Percentiles rank a stretch among this genome's conserved stretches.
Conservation (phyloP, 2,113 vertebrate species). For the Tichodroma muraria region DNA sequence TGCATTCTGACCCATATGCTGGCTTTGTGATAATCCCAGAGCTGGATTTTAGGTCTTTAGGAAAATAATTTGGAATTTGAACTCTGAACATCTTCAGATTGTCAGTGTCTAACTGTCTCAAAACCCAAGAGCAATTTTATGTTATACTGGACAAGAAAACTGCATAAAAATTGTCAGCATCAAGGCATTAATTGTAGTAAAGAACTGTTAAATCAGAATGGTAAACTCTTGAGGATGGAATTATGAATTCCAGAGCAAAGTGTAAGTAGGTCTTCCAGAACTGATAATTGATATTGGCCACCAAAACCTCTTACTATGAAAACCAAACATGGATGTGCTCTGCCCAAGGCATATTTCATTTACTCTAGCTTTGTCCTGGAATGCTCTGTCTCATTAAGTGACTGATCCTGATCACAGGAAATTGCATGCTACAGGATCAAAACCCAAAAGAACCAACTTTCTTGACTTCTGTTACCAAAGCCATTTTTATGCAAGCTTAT, state of each 20-base stretch:
- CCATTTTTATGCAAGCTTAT: not conserved
- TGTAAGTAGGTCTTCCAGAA: not conserved
- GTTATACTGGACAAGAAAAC: not conserved
- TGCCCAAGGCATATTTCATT: constrained; percentile 3
- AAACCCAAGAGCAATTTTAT: not conserved
- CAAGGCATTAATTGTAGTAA: not conserved
- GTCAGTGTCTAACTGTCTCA: not conserved
- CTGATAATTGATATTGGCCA: not conserved
- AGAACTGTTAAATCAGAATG: not conserved
- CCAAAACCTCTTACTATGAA: not conserved
- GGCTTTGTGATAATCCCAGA: not conserved
- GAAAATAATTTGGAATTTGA: not conserved
- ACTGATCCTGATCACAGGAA: not conserved
- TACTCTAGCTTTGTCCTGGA: not conserved
- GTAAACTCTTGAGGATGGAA: not conserved
- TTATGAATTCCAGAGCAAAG: not conserved
- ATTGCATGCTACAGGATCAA: not conserved
- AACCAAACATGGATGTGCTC: not conserved
- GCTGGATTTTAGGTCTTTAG: not conserved
- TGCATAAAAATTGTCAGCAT: not conserved
- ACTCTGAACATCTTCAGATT: not conserved
- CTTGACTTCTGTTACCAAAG: not conserved
- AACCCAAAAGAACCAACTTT: not conserved
- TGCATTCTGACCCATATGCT: not conserved
- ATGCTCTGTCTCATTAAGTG: not conserved